Base-by-base conservation (phyloP, 2,797 vertebrate species). In the Argentina silus region DNA sequence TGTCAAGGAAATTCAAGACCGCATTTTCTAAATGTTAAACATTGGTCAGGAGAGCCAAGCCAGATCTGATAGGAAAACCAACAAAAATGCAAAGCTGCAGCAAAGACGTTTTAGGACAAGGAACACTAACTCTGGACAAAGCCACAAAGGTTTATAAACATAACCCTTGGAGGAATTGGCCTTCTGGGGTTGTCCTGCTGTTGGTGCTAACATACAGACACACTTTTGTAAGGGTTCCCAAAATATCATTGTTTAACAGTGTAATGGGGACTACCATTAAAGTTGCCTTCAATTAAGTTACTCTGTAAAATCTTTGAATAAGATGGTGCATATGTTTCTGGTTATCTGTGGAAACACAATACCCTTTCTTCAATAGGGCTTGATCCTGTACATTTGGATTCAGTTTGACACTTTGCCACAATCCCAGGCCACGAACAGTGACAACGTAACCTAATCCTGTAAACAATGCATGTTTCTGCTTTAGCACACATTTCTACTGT, bases 341-440 rank as follows among this genome's bases (percentile, higher is more conserved):
- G 87, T 94, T 94, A 93, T 75, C n/a, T 63, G 53, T 14, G 70
- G 85, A 88, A 93, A 91, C 87, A 92, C 88, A 93, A 93, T 88
- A 87, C 66, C 85, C 87, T 88, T 21, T 66, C 85, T 90, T 88
- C 83, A 86, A 83, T 82, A 78, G 9, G 82, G 85, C 88, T 85
- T 89, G 85, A 92, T 91, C 80, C 87, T 88, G 92, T 90, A 89
- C 86, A 62, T 85, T 86, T 73, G 84, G 87, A 93, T 91, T 85
- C 83, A 75, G 85, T 83, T 85, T 90, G 92, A 93, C 91, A 86
- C 90, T 86, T 85, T 88, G 87, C 91, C 89, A 88, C 91, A 85
- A 85, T 77, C 84, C 81, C 85, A 70, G 74, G 80, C 91, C 88
- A 86, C 86, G 88, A 91, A 92, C 89, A 90, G 88, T 84, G 86